phyloP scores from a whole-genome alignment of 1,140 invertebrate genomes.

The Euwallacea fornicatus region DNA sequence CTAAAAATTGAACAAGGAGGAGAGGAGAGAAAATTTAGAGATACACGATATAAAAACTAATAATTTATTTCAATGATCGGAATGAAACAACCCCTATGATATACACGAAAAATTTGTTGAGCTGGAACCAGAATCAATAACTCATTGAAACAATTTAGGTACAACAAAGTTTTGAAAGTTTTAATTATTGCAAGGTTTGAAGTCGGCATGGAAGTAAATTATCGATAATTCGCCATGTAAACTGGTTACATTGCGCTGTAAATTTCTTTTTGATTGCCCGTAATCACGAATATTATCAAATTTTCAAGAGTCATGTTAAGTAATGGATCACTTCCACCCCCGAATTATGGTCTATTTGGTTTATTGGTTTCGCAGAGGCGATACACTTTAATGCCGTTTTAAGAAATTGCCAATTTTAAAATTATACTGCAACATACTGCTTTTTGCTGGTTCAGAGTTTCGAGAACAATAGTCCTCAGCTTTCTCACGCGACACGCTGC shows the following conservation, averaged over 20 bases:
- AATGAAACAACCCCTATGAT: too few relatives aligned
- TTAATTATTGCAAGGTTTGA: too few relatives aligned
- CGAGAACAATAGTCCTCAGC: neutral
- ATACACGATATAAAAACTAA: too few relatives aligned
- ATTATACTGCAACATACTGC: neutral
- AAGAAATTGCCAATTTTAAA: conserved; percentile 6
- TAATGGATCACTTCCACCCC: conserved; percentile 36
- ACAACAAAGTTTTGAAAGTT: too few relatives aligned
- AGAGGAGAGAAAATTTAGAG: too few relatives aligned
- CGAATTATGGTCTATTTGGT: conserved; percentile 30
- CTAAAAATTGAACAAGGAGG: too few relatives aligned
- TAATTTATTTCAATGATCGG: too few relatives aligned
- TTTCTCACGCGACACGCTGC: neutral
- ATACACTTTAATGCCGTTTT: neutral
- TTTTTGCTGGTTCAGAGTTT: neutral
- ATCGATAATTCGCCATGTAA: too few relatives aligned
- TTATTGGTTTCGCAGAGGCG: conserved; percentile 27
- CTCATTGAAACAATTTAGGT: too few relatives aligned
- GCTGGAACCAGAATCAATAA: too few relatives aligned
- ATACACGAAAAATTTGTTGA: too few relatives aligned
- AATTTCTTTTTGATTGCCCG: conserved; percentile 38
- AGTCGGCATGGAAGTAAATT: too few relatives aligned
- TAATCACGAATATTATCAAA: conserved; percentile 43
- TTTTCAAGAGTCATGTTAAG: conserved; percentile 36
- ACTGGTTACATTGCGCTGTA: neutral